Evolutionary conservation across 1,140 invertebrate species (phyloP).

Genomic region (Archegozetes longisetosus): DNA sequence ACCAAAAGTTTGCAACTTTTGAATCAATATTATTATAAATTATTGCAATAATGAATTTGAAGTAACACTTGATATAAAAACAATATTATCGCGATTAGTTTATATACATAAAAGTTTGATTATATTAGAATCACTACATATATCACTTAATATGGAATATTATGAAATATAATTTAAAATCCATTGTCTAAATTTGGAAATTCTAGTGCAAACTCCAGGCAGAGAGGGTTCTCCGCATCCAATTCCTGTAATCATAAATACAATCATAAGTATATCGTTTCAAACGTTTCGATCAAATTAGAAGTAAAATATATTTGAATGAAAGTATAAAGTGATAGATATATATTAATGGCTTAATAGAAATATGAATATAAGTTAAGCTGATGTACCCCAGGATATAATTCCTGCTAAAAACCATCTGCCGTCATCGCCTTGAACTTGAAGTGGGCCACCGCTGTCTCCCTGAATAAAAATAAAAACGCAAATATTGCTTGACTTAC

Average conservation of each 20-base stretch:
- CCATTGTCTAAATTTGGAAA: slow-evolving; percentile 88
- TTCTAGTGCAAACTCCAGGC: slow-evolving; percentile 78
- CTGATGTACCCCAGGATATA: slow-evolving; percentile 62
- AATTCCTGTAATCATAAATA: too few species aligned
- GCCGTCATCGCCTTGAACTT: slow-evolving; percentile 51
- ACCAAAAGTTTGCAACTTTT: too few species aligned
- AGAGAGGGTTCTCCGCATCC: slow-evolving; percentile 80
- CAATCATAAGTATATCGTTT: too few species aligned
- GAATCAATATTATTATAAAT: too few species aligned
- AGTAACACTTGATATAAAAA: too few species aligned
- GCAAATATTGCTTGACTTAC: too few species aligned
- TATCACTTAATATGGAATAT: too few species aligned
- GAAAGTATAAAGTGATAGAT: background rate
- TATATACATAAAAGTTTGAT: too few species aligned
- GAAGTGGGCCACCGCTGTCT: slow-evolving; percentile 67
- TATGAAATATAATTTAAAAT: slow-evolving; percentile 37
- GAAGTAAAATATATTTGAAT: background rate
- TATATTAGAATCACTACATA: too few species aligned
- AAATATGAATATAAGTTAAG: background rate
- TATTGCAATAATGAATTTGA: too few species aligned
- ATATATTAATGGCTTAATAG: too few species aligned
- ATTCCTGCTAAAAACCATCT: slow-evolving; percentile 72
- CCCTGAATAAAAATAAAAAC: slow-evolving; percentile 39
- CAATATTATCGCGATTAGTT: too few species aligned
- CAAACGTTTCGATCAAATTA: background rate